Evolutionary conservation across 1,140 invertebrate genomes (phyloP).

Genomic region (Sinonovacula constricta): DNA sequence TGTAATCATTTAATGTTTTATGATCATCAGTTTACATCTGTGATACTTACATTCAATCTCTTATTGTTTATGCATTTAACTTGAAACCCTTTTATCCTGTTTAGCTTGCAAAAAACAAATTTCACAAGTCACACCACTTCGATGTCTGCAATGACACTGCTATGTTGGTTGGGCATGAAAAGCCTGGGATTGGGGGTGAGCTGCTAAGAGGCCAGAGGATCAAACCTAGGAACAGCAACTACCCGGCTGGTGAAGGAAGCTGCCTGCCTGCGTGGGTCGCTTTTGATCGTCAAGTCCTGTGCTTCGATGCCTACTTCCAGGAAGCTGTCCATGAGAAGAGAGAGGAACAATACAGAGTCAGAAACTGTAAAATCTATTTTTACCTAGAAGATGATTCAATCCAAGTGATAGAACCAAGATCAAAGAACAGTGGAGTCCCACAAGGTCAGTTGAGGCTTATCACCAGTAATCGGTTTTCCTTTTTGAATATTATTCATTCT

Average conservation of each 20-base stretch:
- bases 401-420: slow-evolving; percentile 78
- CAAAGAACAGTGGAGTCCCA: slow-evolving; percentile 77
- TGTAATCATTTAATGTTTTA: no score
- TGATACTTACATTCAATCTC: no score
- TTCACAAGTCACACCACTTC: slow-evolving; percentile 79
- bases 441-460: no score
- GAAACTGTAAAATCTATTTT: slow-evolving; percentile 78
- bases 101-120: slow-evolving; percentile 78
- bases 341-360: slow-evolving; percentile 77
- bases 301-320: slow-evolving; percentile 78
- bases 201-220: slow-evolving; percentile 73
- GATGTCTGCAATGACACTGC: slow-evolving; percentile 75
- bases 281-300: slow-evolving; percentile 87
- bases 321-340: slow-evolving; percentile 77
- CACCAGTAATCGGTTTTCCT: no score
- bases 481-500: no score
- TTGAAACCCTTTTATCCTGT: no score
- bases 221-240: slow-evolving; percentile 69
- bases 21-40: no score
- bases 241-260: slow-evolving; percentile 81
- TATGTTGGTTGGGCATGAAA: slow-evolving; percentile 74
- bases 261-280: slow-evolving; percentile 90
- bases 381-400: slow-evolving; percentile 79
- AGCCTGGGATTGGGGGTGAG: slow-evolving; percentile 78
- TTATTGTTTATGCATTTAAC: no score